A percentile compares a stretch with the other conserved stretches of the same genome.
Evolutionary conservation across 2,888 invertebrate species (phyloP).

Genomic region (Pelosia muscerda): DNA sequence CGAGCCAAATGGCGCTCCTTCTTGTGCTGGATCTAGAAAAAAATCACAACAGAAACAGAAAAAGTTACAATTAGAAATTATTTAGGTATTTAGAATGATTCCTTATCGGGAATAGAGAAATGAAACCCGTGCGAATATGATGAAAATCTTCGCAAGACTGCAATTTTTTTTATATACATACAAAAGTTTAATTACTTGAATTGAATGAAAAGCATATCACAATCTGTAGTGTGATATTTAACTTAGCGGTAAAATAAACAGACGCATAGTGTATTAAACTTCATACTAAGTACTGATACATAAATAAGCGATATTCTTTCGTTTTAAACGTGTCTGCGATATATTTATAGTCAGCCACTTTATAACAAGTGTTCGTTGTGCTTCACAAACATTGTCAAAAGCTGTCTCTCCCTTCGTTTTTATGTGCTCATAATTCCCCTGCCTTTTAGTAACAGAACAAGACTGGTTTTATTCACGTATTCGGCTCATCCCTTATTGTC

Average conservation of each 20-base stretch:
- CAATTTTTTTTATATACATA: no score
- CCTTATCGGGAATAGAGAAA: no score
- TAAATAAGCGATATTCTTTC: background rate
- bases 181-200: no score
- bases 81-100: no score
- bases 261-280: background rate
- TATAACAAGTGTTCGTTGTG: slow-evolving; percentile 31
- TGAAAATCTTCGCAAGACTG: no score
- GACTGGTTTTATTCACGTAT: slow-evolving; percentile 67
- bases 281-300: background rate
- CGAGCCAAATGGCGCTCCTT: no score
- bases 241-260: background rate
- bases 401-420: slow-evolving; percentile 58
- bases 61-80: no score
- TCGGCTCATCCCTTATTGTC: slow-evolving; percentile 68
- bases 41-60: no score
- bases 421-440: slow-evolving; percentile 68
- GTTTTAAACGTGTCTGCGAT: background rate
- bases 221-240: background rate
- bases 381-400: slow-evolving; percentile 60
- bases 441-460: slow-evolving; percentile 63
- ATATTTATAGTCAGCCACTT: background rate
- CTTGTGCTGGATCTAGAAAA: no score
- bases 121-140: no score
- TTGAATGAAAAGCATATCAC: background rate